Evolutionary conservation across 2,113 vertebrate genomes (phyloP).

Genomic region (Myxocyprinus asiaticus): DNA sequence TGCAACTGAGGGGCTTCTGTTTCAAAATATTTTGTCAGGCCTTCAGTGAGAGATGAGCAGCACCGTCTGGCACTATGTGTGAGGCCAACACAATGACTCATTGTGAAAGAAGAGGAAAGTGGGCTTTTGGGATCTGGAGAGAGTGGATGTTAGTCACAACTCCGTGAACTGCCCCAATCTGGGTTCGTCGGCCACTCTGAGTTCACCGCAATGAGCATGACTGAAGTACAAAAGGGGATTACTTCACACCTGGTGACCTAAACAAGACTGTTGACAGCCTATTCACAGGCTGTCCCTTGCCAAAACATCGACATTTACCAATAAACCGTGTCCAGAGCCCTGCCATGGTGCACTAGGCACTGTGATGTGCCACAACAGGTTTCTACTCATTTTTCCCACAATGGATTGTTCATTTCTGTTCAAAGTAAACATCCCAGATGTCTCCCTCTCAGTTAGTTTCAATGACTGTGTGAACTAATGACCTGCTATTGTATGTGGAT

Average conservation of each 20-base stretch:
- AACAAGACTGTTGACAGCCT: too few relatives aligned
- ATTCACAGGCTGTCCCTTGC: too few relatives aligned
- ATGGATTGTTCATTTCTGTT: not conserved
- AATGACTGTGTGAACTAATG: not conserved
- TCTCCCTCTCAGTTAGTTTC: not conserved
- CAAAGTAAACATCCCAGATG: slow-evolving; percentile 17
- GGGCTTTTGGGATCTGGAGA: slow-evolving; percentile 63
- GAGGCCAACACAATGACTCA: slow-evolving; percentile 73
- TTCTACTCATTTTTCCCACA: not conserved
- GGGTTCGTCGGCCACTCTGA: slow-evolving; percentile 27
- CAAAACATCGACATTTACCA: slow-evolving; percentile 9
- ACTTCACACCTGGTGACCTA: too few relatives aligned
- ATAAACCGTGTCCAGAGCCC: slow-evolving; percentile 19
- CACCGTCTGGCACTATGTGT: slow-evolving; percentile 67
- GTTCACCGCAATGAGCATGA: slow-evolving; percentile 52
- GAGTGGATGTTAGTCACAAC: slow-evolving; percentile 64
- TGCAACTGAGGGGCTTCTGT: slow-evolving; percentile 63
- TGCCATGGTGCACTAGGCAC: not conserved
- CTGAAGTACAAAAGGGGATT: slow-evolving; percentile 50
- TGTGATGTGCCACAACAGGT: slow-evolving; percentile 43
- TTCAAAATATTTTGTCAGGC: slow-evolving; percentile 75
- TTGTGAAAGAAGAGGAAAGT: slow-evolving; percentile 61
- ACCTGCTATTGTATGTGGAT: not conserved
- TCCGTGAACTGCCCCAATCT: slow-evolving; percentile 58
- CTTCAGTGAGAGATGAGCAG: slow-evolving; percentile 66